Base-by-base conservation (phyloP, 1,140 invertebrate genomes). In the Zaprionus ornatus region DNA sequence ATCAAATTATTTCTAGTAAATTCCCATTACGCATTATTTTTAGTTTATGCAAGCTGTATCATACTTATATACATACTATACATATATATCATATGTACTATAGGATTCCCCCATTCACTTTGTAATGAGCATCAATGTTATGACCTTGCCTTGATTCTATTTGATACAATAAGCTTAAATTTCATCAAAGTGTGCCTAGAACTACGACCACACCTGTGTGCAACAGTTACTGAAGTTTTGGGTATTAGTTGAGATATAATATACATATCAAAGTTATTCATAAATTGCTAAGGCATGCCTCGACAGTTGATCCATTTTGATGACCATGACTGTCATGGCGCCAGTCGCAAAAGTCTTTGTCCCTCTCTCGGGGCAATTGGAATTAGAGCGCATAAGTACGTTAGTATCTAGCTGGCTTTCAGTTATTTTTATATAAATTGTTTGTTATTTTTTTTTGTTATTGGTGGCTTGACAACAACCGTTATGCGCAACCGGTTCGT, bases 321-420 rank as follows among this genome's bases (percentile, higher is more conserved):
- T 76, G 71, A 54, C 48, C 64, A 42, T 21, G 57, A 15, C 74
- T 69, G 50, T 77, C 29, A 0, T 12, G 13, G 27, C 32, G n/a
- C 7, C 48, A 52, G 10, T 61, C 25, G 27, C 12, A n/a, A 55
- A 74, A 50, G 19, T 68, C 12, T 73, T 55, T 62, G n/a, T 19
- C 10, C 15, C 4, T 62, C 7, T 21, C 15, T 21, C 6, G 29
- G 0, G 42, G 45, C 17, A 48, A 65, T 63, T 42, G 32, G 23
- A 63, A 74, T 77, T 84, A 42, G 74, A 84, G 81, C 77, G 42
- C 65, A 56, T 62, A 50, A 65, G 52, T 32, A 12, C 25, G 32
- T 55, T 40, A 25, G 57, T 45, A 61, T 70, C 57, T 23, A 57
- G 42, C 50, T 70, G 40, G 32, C 23, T 74, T 74, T 50, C 40